phyloP scores from a whole-genome alignment of 1,140 invertebrate genomes.

The Anagrus nilaparvatae region DNA sequence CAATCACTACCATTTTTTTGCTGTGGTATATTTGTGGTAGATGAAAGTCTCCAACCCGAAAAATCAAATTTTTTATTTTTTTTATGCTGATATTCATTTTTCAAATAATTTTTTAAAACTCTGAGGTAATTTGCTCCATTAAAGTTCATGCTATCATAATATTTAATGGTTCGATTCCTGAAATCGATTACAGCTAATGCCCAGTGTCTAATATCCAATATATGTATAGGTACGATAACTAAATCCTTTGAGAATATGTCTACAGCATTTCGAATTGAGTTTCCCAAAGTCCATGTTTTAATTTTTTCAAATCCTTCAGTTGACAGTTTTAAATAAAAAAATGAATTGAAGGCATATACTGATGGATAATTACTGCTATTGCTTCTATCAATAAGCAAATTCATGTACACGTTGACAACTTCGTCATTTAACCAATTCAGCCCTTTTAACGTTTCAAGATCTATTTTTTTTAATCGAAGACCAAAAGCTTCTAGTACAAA shows the following conservation, averaged over 20 bases:
- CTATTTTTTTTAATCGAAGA: constrained; percentile 50
- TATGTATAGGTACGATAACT: constrained; percentile 85
- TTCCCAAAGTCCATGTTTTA: constrained; percentile 82
- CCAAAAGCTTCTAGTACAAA: constrained; percentile 45
- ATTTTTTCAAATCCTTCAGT: constrained; percentile 62
- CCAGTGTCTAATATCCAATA: constrained; percentile 94
- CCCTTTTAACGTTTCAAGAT: constrained; percentile 72
- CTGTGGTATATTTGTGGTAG: constrained; percentile 74
- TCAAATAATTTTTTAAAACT: constrained; percentile 63
- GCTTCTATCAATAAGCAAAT: constrained; percentile 66
- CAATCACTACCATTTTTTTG: constrained; percentile 97
- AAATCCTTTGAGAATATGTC: constrained; percentile 81
- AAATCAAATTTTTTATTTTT: constrained; percentile 66
- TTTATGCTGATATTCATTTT: constrained; percentile 79
- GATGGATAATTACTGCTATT: constrained; percentile 52
- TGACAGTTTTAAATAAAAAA: constrained; percentile 84
- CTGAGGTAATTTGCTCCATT: constrained; percentile 64
- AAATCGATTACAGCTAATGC: constrained; percentile 88
- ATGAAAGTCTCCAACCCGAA: constrained; percentile 57
- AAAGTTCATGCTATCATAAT: constrained; percentile 97
- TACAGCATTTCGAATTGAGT: too few species aligned
- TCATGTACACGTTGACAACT: constrained; percentile 92
- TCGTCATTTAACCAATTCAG: constrained; percentile 95
- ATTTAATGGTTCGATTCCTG: constrained; percentile 62
- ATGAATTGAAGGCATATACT: constrained; percentile 86